phyloP scores from a whole-genome alignment of 2,113 vertebrate species.

The Piprites chloris region DNA sequence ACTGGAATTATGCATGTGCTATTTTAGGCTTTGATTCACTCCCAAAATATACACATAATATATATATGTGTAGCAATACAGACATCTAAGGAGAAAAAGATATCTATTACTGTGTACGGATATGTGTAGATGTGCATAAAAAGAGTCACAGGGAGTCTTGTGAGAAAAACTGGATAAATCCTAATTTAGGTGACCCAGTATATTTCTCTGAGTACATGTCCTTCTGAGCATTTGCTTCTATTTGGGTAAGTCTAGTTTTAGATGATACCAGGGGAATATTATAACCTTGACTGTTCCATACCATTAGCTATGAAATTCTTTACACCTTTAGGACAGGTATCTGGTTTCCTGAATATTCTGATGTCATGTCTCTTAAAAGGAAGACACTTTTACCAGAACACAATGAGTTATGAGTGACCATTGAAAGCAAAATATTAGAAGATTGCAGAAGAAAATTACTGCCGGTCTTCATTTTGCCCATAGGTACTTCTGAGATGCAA shows the following conservation, averaged over 20 bases:
- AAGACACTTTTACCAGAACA: not conserved
- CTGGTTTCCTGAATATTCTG: not conserved
- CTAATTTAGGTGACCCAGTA: conserved; percentile 32
- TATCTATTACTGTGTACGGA: not conserved
- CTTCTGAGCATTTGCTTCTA: not conserved
- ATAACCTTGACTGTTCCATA: not conserved
- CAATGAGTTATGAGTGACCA: not conserved
- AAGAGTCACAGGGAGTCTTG: not conserved
- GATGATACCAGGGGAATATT: not conserved
- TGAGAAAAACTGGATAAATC: not conserved
- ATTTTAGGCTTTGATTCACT: not conserved
- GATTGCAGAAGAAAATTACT: not conserved
- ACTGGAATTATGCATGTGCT: not conserved
- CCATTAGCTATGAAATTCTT: not conserved
- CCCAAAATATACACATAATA: not conserved
- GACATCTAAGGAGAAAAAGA: not conserved
- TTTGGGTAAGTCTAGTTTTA: conserved; percentile 6
- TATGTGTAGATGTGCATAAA: not conserved
- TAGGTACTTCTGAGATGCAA: not conserved
- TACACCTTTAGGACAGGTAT: not conserved
- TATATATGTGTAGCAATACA: not conserved
- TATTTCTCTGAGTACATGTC: not conserved
- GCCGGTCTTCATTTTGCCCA: not conserved
- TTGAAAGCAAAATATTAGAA: not conserved
- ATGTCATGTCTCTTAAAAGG: not conserved